phyloP scores from a whole-genome alignment of 2,113 vertebrate genomes.

The Calidris pygmaea region DNA sequence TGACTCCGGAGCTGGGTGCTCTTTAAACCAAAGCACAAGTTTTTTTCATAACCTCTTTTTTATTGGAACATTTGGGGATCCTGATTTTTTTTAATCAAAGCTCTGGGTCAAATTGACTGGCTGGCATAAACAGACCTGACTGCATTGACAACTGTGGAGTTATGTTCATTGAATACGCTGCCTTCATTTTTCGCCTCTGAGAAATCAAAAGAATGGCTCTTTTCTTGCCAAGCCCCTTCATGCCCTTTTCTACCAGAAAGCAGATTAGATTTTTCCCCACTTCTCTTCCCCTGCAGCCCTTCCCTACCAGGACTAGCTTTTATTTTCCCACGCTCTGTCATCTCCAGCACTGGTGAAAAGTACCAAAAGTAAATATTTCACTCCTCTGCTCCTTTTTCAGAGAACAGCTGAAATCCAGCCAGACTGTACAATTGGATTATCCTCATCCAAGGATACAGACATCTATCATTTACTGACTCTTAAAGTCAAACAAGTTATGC shows the following conservation, averaged over 20 bases:
- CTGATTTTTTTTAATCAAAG: slow-evolving; percentile 44
- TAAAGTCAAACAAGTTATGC: slow-evolving; percentile 34
- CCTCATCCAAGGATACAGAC: slow-evolving; percentile 37
- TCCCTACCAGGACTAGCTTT: background rate
- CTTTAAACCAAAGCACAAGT: slow-evolving; percentile 44
- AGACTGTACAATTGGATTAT: slow-evolving; percentile 32
- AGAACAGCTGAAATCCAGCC: slow-evolving; percentile 29
- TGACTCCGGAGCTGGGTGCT: background rate
- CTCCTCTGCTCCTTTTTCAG: background rate
- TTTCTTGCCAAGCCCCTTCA: slow-evolving; percentile 16
- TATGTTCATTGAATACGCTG: slow-evolving; percentile 40
- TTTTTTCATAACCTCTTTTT: slow-evolving; percentile 29
- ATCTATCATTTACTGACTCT: slow-evolving; percentile 45
- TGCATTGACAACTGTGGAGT: slow-evolving; percentile 28
- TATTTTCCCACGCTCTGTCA: slow-evolving; percentile 44
- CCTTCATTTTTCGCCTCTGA: slow-evolving; percentile 23
- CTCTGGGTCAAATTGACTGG: slow-evolving; percentile 16
- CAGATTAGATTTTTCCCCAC: slow-evolving; percentile 6
- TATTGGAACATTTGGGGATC: slow-evolving; percentile 33
- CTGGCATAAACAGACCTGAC: slow-evolving; percentile 35
- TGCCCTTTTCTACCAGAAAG: background rate
- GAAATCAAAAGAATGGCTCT: slow-evolving; percentile 33
- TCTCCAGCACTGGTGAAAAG: background rate
- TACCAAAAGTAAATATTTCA: slow-evolving; percentile 41
- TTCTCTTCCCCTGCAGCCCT: background rate